These are phyloP conservation scores for Pyrochroa serraticornis DNA, from an alignment of 2,888 invertebrate species.

Conservation along the genomic window DNA sequence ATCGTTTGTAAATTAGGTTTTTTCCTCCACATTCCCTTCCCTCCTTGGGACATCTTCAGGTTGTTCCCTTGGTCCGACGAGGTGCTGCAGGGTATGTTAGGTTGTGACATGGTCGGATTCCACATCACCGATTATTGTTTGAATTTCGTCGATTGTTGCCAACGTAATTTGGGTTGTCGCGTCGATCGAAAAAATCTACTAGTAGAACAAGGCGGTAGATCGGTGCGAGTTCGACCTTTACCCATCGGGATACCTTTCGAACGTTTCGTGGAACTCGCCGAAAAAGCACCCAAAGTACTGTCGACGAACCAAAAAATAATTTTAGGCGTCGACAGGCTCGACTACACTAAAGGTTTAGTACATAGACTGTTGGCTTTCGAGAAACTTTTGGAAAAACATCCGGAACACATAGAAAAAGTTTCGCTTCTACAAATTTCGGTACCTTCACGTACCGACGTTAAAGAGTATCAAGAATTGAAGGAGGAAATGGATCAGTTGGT, in stretches of 20 bases:
- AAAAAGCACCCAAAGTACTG: constrained; percentile 68
- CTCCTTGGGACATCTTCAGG: constrained; percentile 91
- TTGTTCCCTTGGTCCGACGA: constrained; percentile 94
- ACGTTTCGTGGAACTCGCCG: constrained; percentile 80
- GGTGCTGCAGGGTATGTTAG: constrained; percentile 88
- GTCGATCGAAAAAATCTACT: constrained; percentile 86
- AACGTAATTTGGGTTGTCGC: constrained; percentile 83
- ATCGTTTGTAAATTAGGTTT: constrained; percentile 84
- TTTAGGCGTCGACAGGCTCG: constrained; percentile 86
- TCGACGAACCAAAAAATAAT: constrained; percentile 81
- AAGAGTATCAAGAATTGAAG: constrained; percentile 88
- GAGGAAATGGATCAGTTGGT: constrained; percentile 90
- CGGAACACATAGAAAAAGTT: constrained; percentile 86
- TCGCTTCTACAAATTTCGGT: constrained; percentile 84
- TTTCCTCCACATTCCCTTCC: constrained; percentile 94
- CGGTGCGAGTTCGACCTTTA: constrained; percentile 81
- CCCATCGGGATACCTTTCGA: constrained; percentile 92
- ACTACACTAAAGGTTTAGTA: constrained; percentile 90
- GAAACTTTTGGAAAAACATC: constrained; percentile 78
- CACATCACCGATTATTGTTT: constrained; percentile 90
- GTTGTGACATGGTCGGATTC: constrained; percentile 92
- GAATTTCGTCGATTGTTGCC: constrained; percentile 91
- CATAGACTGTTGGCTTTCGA: constrained; percentile 85
- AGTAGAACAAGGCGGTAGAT: constrained; percentile 86
- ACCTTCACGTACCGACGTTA: constrained; percentile 87